Evolutionary conservation across 2,113 vertebrate genomes (phyloP), one percentile per base, ranked within the genome.

Genomic region (Miniopterus natalensis): DNA sequence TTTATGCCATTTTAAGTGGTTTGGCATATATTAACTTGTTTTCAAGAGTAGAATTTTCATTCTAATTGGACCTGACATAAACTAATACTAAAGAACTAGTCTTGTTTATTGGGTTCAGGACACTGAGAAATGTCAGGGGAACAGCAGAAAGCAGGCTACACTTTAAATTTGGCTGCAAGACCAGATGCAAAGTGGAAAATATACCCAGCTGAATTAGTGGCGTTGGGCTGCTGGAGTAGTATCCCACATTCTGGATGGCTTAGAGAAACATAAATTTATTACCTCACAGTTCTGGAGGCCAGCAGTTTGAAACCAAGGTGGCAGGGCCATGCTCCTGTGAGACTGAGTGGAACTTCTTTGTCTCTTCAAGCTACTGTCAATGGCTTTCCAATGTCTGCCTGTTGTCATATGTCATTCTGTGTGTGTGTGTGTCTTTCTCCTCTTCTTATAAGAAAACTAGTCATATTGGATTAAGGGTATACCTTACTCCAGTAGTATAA

Each of bases 401-500:
- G 0, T 3, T 42, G 15, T 23, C 79, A 53, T 36, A 36, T 2
- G 36, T 21, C 40, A 20, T 27, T 31, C 5, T 15, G 2, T 45
- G 6, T 31, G 12, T 8, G 12, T 21, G 29, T 3, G 15, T 21
- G 6, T 42, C 6, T 42, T 6, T 70, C 20, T 65, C 42, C 21
- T 25, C 40, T 31, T 25, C 14, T 47, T 40, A 53, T 8, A 17
- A 25, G 9, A 20, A 57, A 0, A 20, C 36, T 13, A n/a, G 25
- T 29, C 17, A n/a, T 5, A 13, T 3, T 3, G 13, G 45, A 31
- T 57, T 49, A 53, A 20, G 49, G 18, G n/a, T 6, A 12, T 8
- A 29, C 29, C 12, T 27, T 12, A 27, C 21, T 51, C 45, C 0
- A 1, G 21, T 2, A 1, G 21, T 2, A 8, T 3, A 27, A 18